phyloP scores from a whole-genome alignment of 1,140 invertebrate species.

The Aphis gossypii region DNA sequence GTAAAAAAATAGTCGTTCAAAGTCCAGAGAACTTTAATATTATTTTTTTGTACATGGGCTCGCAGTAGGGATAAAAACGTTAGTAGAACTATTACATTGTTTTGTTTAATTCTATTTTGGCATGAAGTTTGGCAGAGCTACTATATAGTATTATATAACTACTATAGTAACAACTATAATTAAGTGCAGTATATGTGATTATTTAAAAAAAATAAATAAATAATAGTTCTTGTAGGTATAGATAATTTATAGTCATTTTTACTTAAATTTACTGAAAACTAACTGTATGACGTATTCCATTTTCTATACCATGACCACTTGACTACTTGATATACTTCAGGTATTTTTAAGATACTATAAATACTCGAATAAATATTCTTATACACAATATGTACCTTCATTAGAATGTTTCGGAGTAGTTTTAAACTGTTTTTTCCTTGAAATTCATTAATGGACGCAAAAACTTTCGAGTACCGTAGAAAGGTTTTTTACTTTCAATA shows the following conservation, averaged over 20 bases:
- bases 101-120: not conserved
- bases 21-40: not conserved
- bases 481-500: conserved; percentile 26
- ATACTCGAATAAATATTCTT: not conserved
- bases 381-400: not conserved
- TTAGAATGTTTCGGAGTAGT: not conserved
- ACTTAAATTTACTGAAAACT: not conserved
- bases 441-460: conserved; percentile 30
- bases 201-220: not conserved
- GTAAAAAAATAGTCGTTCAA: not conserved
- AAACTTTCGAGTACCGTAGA: conserved; percentile 25
- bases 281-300: not conserved
- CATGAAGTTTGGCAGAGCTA: no score
- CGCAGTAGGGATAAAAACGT: not conserved
- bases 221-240: not conserved
- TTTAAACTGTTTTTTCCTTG: conserved; percentile 7
- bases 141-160: no score
- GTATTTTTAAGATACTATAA: conserved; percentile 25
- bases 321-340: not conserved
- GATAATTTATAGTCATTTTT: not conserved
- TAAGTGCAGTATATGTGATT: not conserved
- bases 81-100: not conserved
- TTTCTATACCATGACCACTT: not conserved
- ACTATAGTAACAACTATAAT: no score
- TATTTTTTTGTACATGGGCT: not conserved